phyloP scores from a whole-genome alignment of 2,113 vertebrate species.

The Sinocyclocheilus rhinocerous region DNA sequence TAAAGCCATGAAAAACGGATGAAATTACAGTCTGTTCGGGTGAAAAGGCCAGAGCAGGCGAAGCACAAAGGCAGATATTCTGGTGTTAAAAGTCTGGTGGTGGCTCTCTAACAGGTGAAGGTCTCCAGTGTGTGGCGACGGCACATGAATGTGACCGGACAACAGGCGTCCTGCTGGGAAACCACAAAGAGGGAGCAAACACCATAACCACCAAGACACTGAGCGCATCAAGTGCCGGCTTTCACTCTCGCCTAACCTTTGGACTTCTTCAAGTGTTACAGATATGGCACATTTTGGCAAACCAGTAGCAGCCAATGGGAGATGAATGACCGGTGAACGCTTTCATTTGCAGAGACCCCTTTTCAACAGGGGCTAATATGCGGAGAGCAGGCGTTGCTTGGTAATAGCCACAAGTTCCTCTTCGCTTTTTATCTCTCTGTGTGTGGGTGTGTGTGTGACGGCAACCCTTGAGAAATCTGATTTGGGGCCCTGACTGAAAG shows the following conservation, averaged over 20 bases:
- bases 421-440: constrained; percentile 38
- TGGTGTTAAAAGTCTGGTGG: constrained; percentile 74
- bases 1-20: constrained; percentile 85
- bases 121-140: constrained; percentile 68
- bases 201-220: constrained; percentile 60
- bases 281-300: constrained; percentile 61
- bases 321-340: constrained; percentile 50
- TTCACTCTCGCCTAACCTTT: constrained; percentile 59
- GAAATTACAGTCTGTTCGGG: constrained; percentile 84
- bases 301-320: constrained; percentile 53
- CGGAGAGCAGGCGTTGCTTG: constrained; percentile 39
- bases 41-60: constrained; percentile 69
- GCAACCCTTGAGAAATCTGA: constrained; percentile 69
- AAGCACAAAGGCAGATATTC: constrained; percentile 73
- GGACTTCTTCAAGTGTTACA: constrained; percentile 61
- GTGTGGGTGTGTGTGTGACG: constrained; percentile 63
- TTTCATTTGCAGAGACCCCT: constrained; percentile 51
- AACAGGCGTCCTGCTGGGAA: constrained; percentile 72
- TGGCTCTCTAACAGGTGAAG: constrained; percentile 83
- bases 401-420: constrained; percentile 46
- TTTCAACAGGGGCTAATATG: constrained; percentile 51
- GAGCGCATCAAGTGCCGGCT: constrained; percentile 54
- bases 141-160: constrained; percentile 72
- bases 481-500: constrained; percentile 71
- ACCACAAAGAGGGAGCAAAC: constrained; percentile 71